Base-by-base conservation (phyloP, 92 coral and sea anemone species). In the Micromussa lordhowensis region DNA sequence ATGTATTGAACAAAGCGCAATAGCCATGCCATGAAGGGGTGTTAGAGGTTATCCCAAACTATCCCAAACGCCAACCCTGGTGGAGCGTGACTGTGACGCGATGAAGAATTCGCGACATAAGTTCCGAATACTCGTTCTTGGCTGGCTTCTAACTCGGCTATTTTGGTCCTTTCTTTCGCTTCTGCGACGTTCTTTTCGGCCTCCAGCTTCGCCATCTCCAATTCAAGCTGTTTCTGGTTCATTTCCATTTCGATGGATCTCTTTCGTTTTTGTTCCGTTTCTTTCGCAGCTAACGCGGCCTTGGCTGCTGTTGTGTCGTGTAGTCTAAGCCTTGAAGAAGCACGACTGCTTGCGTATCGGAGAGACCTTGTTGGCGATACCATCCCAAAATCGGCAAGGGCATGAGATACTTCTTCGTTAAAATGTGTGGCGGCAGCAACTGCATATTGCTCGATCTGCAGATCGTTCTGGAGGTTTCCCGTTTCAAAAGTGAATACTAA, bases 181-280 rank as follows among this genome's bases (percentile, higher is more conserved):
- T 75, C 31, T 0, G 30, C 26, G 55, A 80, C 38, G 36, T 87
- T 81, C 16, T 71, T 81, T 44, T 61, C 29, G 24, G 77, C 68
- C 51, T 90, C 85, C 17, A 85, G 79, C 55, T 83, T 79, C 24
- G 86, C 85, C 40, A 79, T 64, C 75, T 90, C 82, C 28, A 77
- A 86, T 59, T 90, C 86, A n/a, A 80, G 73, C 77, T 85, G 80
- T 28, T 85, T 90, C 31, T 75, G 89, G 31, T 85, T 85, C 64
- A 90, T 77, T 71, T 90, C 86, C 63, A 90, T 32, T 36, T 90
- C 84, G 30, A 84, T 58, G 7, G 85, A 32, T 32, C 71, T 89
- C 76, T 26, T 28, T 14, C 63, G 61, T 77, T 77, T 51, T 63
- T 49, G 40, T 31, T 75, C 83, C 16, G 89, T 76, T 85, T 86